Evolutionary conservation across 1,140 invertebrate genomes (phyloP).

Genomic region (Drosophila bifasciata): DNA sequence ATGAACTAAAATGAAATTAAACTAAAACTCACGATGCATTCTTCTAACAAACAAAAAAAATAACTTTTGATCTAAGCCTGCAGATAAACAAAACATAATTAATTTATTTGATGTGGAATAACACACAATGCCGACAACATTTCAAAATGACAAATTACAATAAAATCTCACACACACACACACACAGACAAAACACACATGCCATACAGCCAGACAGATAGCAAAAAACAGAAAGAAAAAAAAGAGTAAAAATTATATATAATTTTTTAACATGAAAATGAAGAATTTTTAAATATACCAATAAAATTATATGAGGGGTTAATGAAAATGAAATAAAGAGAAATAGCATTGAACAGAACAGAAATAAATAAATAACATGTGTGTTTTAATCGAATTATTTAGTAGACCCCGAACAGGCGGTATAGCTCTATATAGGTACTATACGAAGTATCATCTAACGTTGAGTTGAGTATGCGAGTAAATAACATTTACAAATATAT

Average conservation of each 20-base stretch:
- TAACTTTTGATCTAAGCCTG: neutral
- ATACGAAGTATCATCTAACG: neutral
- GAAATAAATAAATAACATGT: slow-evolving; percentile 18
- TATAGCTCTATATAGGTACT: neutral
- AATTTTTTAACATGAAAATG: slow-evolving; percentile 54
- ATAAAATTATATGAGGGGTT: slow-evolving; percentile 26
- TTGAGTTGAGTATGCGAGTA: too few species aligned
- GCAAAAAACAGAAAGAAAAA: neutral
- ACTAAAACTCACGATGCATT: slow-evolving; percentile 5
- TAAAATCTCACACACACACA: slow-evolving; percentile 24
- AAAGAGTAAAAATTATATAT: slow-evolving; percentile 19
- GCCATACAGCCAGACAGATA: slow-evolving; percentile 6
- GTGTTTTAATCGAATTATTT: slow-evolving; percentile 16
- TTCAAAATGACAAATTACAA: slow-evolving; percentile 58
- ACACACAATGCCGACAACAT: slow-evolving; percentile 10
- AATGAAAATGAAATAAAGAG: slow-evolving; percentile 40
- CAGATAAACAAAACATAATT: slow-evolving; percentile 1
- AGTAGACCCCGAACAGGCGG: neutral
- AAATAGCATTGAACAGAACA: slow-evolving; percentile 37
- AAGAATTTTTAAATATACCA: slow-evolving; percentile 47
- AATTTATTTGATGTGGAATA: slow-evolving; percentile 12
- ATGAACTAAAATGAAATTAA: slow-evolving; percentile 5
- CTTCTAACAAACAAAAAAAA: neutral
- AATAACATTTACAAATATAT: too few species aligned
- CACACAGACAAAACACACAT: slow-evolving; percentile 15